Base-by-base conservation (phyloP, 2,797 vertebrate species). In the Muscicapa striata region DNA sequence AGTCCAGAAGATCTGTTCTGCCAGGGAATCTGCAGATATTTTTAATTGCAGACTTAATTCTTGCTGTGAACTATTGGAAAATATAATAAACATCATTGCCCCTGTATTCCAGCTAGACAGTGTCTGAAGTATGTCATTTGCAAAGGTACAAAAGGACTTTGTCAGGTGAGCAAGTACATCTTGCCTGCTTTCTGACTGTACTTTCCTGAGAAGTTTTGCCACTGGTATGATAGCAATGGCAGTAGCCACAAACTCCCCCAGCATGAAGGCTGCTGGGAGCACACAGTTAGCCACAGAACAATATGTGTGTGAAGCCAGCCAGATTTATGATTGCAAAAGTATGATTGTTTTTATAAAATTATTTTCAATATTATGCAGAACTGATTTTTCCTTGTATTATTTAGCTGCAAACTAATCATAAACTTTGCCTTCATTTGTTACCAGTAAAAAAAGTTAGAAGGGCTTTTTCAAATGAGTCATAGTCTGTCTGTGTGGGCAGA, bases 71-170 rank as follows among this genome's bases (percentile, higher is more conserved):
- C 59, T 48, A n/a, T 36, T 61, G 23, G 40, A 9, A 76, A 79
- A 77, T 29, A 29, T 51, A 63, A 30, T 15, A 22, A 41, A 5
- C 32, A 32, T 20, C 2, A 16, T 48, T 58, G 5, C 46, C 22
- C 12, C 23, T 36, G 7, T 66, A 15, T 32, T 67, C 27, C 66
- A 55, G 10, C 18, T 34, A 36, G 40, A 43, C 17, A 18, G 14
- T 21, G 6, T 51, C 45, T 69, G 55, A 48, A 79, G 11, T 43
- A 21, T 15, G 36, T 43, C 2, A 19, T 57, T 81, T 82, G 15
- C n/a, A 6, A 40, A 36, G 15, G 29, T 43, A 38, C 3, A 19
- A 32, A 63, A 61, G 59, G 23, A 12, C 0, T 0, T 30, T 82
- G 11, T 75, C 43, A 66, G 40, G 9, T 69, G 79, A 46, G 36